Evolutionary conservation across 2,888 invertebrate species (phyloP).

Genomic region (Chrysolina oricalcia): DNA sequence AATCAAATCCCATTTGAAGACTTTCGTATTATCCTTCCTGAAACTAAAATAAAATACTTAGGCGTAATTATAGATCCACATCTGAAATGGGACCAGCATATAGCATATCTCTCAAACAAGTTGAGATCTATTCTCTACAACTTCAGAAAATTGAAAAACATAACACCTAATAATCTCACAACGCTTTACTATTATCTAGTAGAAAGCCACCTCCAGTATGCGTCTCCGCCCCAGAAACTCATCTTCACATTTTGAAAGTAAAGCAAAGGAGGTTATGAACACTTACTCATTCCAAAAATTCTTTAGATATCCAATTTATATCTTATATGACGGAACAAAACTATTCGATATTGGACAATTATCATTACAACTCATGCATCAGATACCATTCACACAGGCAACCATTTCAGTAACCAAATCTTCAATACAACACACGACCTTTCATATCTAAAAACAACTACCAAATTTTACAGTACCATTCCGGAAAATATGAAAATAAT

Average conservation of each 20-base stretch:
- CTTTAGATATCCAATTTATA: too few species aligned
- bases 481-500: background rate
- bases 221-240: background rate
- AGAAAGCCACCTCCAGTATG: background rate
- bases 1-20: background rate
- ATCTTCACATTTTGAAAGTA: constrained; percentile 10
- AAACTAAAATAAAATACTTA: background rate
- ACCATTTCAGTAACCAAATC: background rate
- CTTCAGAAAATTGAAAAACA: constrained; percentile 1
- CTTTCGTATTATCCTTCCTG: constrained; percentile 2
- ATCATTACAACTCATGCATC: too few species aligned
- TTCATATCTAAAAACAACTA: background rate
- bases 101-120: background rate
- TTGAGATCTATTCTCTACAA: background rate
- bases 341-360: too few species aligned
- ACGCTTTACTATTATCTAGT: constrained; percentile 6
- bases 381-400: too few species aligned
- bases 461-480: background rate
- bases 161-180: background rate
- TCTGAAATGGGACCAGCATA: background rate
- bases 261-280: background rate
- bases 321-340: too few species aligned
- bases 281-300: background rate
- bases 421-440: background rate
- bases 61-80: background rate